Evolutionary conservation across 1,140 invertebrate species (phyloP).

Genomic region (Stegodyphus mimosarum): DNA sequence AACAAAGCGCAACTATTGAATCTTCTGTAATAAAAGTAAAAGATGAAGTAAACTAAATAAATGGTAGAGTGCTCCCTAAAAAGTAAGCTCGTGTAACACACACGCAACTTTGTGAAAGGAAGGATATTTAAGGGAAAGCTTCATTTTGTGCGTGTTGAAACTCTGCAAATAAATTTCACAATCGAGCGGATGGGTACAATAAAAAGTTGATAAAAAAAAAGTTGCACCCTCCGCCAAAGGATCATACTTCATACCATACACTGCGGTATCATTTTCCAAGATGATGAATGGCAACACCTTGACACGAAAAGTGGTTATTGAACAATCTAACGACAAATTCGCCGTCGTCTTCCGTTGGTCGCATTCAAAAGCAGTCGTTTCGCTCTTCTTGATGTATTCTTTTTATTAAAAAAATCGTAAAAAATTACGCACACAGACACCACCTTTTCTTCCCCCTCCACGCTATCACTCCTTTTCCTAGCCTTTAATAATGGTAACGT

Average conservation of each 20-base stretch:
- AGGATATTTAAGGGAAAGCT: too few species aligned
- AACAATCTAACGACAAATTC: constrained; percentile 41
- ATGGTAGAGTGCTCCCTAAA: too few species aligned
- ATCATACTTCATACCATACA: too few species aligned
- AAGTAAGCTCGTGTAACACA: too few species aligned
- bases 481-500: constrained; percentile 38
- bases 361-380: constrained; percentile 20
- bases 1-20: too few species aligned
- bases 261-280: not conserved
- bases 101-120: too few species aligned
- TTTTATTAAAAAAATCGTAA: constrained; percentile 5
- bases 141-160: too few species aligned
- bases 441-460: not conserved
- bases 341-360: not conserved
- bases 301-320: constrained; percentile 41
- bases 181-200: not conserved
- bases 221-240: not conserved
- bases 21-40: too few species aligned
- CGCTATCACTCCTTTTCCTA: not conserved
- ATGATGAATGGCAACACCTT: constrained; percentile 39
- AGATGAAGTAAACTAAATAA: too few species aligned
- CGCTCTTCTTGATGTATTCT: constrained; percentile 1
- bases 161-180: too few species aligned
- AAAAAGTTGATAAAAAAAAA: not conserved
- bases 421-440: not conserved